phyloP scores from a whole-genome alignment of 2,113 vertebrate species.

The Lycaon pictus region DNA sequence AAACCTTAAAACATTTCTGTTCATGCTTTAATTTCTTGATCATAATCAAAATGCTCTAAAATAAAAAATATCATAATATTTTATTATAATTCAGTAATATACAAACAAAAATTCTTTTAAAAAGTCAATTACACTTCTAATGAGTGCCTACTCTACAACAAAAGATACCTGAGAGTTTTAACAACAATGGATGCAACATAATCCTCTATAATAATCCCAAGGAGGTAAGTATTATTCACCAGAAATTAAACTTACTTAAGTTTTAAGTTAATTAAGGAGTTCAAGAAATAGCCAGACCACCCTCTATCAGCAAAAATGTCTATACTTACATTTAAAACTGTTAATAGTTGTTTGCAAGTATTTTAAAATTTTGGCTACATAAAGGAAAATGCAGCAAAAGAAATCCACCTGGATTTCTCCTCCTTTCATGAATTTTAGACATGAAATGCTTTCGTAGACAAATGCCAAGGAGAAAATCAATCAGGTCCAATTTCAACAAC shows the following conservation, averaged over 20 bases:
- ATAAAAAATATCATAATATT: not conserved
- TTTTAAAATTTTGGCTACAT: conserved; percentile 72
- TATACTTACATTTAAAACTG: conserved; percentile 52
- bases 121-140: not conserved
- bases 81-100: conserved; percentile 49
- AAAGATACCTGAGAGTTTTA: conserved; percentile 30
- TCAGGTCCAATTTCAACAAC: conserved; percentile 87
- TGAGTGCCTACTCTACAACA: not conserved
- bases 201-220: not conserved
- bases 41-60: conserved; percentile 24
- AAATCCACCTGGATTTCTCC: conserved; percentile 52
- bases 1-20: conserved; percentile 12
- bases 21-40: conserved; percentile 8
- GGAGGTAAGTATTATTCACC: conserved; percentile 29
- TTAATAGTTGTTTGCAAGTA: conserved; percentile 74
- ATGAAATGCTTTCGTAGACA: conserved; percentile 78
- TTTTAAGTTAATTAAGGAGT: conserved; percentile 61
- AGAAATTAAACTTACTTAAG: conserved; percentile 65
- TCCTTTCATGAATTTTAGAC: conserved; percentile 78
- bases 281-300: not conserved
- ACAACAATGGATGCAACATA: conserved; percentile 1
- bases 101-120: not conserved
- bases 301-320: conserved; percentile 40
- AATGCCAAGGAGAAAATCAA: conserved; percentile 84
- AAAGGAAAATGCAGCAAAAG: conserved; percentile 78